Percentiles rank a stretch among this genome's conserved stretches.
phyloP scores from a whole-genome alignment of 1,140 invertebrate genomes.

The Trichonephila clavipes region DNA sequence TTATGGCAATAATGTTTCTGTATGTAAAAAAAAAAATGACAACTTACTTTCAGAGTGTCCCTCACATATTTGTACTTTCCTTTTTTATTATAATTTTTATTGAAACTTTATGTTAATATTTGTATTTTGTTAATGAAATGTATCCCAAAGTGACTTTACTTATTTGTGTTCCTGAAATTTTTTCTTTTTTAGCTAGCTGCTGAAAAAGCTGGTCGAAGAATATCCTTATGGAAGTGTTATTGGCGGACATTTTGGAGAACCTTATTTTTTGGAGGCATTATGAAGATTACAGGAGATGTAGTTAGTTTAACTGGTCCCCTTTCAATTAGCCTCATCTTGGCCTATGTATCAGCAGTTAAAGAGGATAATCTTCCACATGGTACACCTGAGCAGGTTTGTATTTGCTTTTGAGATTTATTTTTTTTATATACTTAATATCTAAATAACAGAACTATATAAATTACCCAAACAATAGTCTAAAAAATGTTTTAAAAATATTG shows the following conservation, averaged over 20 bases:
- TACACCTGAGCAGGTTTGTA: slow-evolving; percentile 59
- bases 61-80: background rate
- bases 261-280: slow-evolving; percentile 86
- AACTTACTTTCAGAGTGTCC: no score
- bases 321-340: slow-evolving; percentile 87
- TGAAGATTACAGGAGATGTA: slow-evolving; percentile 88
- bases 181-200: slow-evolving; percentile 78
- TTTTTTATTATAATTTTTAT: background rate
- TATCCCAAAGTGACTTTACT: background rate
- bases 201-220: slow-evolving; percentile 58
- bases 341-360: slow-evolving; percentile 83
- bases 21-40: no score
- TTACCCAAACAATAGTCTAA: background rate
- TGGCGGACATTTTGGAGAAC: slow-evolving; percentile 87
- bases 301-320: slow-evolving; percentile 88
- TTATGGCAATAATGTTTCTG: no score
- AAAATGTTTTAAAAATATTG: background rate
- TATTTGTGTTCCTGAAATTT: background rate
- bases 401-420: background rate
- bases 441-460: background rate
- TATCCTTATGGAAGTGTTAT: slow-evolving; percentile 86
- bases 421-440: background rate
- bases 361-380: slow-evolving; percentile 65
- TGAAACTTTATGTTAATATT: background rate
- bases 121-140: background rate